phyloP scores from a whole-genome alignment of 2,888 invertebrate species.

The Trachelus iudaicus region DNA sequence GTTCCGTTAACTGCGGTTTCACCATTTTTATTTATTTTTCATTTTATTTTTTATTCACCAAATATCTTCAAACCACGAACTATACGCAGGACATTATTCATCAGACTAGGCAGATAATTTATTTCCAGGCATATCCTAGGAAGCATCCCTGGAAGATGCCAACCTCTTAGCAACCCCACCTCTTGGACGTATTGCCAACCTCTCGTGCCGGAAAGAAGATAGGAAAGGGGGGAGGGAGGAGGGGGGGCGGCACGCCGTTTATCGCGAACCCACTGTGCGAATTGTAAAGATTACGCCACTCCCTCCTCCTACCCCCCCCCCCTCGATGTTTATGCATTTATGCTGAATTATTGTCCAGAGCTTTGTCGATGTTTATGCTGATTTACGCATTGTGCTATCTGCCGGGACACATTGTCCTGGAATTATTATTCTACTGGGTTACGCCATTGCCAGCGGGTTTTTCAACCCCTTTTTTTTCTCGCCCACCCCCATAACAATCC shows the following conservation, averaged over 20 bases:
- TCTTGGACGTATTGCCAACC: not conserved
- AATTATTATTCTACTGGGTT: conserved; percentile 58
- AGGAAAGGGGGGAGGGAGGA: not conserved
- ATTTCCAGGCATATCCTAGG: not conserved
- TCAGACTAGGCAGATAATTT: not conserved
- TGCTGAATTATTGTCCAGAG: conserved; percentile 63
- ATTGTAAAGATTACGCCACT: conserved; percentile 58
- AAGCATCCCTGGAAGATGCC: not conserved
- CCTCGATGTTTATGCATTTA: conserved; percentile 50
- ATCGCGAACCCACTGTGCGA: not conserved
- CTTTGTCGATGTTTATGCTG: conserved; percentile 65
- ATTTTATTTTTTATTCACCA: not conserved
- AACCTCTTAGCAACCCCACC: not conserved
- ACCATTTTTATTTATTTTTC: not conserved
- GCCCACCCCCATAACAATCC: not conserved
- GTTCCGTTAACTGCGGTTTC: not conserved
- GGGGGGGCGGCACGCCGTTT: not conserved
- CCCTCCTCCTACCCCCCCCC: not conserved
- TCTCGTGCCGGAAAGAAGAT: not conserved
- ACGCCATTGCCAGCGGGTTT: not conserved
- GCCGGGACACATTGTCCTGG: conserved; percentile 62
- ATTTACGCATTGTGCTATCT: conserved; percentile 66
- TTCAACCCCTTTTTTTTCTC: not conserved
- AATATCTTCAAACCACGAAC: not conserved
- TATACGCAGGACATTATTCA: not conserved